Evolutionary conservation across 2,113 vertebrate genomes (phyloP).

Genomic region (Microtus richardsoni): DNA sequence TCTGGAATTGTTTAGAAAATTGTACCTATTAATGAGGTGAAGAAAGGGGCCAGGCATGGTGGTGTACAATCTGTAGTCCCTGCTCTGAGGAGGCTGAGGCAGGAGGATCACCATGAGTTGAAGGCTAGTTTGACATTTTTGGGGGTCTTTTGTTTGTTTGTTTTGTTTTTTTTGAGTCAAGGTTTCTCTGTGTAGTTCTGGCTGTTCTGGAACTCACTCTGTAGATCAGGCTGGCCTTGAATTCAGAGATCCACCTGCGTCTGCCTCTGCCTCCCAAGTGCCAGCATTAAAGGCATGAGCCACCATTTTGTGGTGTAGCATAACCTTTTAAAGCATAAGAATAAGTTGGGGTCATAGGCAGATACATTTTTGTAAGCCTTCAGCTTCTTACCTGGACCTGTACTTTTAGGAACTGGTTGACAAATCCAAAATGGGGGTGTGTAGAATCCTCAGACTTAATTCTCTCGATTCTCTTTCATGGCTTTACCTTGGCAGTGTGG

Average conservation of each 20-base stretch:
- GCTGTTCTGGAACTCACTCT: no score
- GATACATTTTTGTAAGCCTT: constrained; percentile 18
- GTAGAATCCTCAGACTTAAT: not conserved
- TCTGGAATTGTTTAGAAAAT: not conserved
- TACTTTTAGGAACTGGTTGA: not conserved
- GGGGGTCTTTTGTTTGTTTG: no score
- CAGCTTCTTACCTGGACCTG: not conserved
- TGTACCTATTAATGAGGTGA: not conserved
- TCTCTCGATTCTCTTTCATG: not conserved
- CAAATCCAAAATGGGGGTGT: not conserved
- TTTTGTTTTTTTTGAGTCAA: no score
- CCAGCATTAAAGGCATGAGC: no score
- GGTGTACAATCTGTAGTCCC: not conserved
- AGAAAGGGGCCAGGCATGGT: not conserved
- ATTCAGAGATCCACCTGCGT: no score
- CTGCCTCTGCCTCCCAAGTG: no score
- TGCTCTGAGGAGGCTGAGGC: not conserved
- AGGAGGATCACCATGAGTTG: not conserved
- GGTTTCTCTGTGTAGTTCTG: no score
- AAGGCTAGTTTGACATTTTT: not conserved
- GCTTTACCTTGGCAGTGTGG: fast-evolving
- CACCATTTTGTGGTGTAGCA: no score
- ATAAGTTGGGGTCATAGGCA: not conserved
- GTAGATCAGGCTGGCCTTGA: no score
- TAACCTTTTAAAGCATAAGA: not conserved